These are phyloP conservation scores for Cotesia typhae DNA, from an alignment of 1,140 invertebrate species.

Conservation along the genomic window DNA sequence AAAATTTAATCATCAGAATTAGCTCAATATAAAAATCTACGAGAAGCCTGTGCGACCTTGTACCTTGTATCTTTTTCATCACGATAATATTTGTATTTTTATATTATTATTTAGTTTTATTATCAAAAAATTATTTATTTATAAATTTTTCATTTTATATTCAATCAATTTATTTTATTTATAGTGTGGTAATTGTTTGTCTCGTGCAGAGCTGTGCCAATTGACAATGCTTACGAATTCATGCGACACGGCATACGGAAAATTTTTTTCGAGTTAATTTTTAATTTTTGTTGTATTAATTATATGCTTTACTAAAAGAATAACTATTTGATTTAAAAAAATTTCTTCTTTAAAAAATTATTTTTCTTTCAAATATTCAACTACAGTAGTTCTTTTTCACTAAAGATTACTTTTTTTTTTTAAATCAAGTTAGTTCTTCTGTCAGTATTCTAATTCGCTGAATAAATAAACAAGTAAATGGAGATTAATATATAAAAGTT, in stretches of 20 bases:
- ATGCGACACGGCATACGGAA: constrained; percentile 34
- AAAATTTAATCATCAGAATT: constrained; percentile 1
- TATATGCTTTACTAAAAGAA: too few species aligned
- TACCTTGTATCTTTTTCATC: constrained; percentile 2
- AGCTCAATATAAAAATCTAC: neutral
- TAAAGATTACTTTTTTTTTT: too few species aligned
- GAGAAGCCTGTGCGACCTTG: constrained; percentile 17
- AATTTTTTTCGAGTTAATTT: constrained; percentile 7
- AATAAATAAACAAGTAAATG: neutral
- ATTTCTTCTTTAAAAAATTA: too few species aligned
- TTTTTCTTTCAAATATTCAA: too few species aligned
- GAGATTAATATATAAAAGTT: constrained; percentile 14
- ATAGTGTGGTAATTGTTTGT: neutral
- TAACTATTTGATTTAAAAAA: too few species aligned
- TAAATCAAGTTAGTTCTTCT: too few species aligned
- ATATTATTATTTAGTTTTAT: neutral
- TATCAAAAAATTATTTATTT: too few species aligned
- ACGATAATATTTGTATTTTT: constrained; percentile 3
- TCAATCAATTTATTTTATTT: neutral
- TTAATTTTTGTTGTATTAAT: neutral
- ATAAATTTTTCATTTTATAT: too few species aligned
- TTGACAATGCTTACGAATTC: constrained; percentile 35
- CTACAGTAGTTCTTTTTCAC: too few species aligned
- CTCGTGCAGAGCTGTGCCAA: constrained; percentile 39
- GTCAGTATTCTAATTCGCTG: neutral